These are phyloP conservation scores for Falcunculus frontatus DNA, from an alignment of 2,113 vertebrate species.

Conservation along the genomic window DNA sequence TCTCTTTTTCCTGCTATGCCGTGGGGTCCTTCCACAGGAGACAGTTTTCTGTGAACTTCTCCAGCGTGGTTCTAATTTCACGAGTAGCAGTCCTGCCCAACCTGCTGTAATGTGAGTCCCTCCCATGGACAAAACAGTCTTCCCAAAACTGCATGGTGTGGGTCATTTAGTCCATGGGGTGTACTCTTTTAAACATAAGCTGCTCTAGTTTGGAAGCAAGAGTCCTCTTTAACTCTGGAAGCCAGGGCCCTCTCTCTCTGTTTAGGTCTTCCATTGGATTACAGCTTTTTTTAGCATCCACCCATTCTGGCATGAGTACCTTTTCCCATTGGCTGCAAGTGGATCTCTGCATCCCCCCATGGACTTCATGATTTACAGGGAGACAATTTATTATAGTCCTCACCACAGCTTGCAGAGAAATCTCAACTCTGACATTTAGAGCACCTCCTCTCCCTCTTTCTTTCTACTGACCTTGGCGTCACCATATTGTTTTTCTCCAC, in stretches of 20 bases:
- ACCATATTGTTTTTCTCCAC: background rate
- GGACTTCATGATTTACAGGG: background rate
- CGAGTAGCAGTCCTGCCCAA: background rate
- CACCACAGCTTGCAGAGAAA: background rate
- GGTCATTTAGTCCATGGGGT: background rate
- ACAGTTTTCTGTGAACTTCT: background rate
- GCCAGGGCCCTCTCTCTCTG: background rate
- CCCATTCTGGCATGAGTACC: rapidly evolving
- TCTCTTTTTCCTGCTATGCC: background rate
- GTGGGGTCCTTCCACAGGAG: background rate
- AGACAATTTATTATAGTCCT: background rate
- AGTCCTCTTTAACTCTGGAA: background rate
- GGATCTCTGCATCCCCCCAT: background rate
- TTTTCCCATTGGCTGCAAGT: background rate
- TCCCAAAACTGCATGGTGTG: background rate
- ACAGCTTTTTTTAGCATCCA: background rate
- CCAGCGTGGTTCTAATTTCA: background rate
- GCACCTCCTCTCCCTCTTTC: background rate
- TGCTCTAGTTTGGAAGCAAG: background rate
- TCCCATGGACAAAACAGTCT: background rate
- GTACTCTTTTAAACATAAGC: background rate
- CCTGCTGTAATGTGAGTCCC: background rate
- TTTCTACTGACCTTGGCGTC: background rate
- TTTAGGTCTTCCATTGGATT: background rate
- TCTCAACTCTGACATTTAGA: background rate